phyloP scores from a whole-genome alignment of 2,888 invertebrate genomes.

The Neocrepidodera transversa region DNA sequence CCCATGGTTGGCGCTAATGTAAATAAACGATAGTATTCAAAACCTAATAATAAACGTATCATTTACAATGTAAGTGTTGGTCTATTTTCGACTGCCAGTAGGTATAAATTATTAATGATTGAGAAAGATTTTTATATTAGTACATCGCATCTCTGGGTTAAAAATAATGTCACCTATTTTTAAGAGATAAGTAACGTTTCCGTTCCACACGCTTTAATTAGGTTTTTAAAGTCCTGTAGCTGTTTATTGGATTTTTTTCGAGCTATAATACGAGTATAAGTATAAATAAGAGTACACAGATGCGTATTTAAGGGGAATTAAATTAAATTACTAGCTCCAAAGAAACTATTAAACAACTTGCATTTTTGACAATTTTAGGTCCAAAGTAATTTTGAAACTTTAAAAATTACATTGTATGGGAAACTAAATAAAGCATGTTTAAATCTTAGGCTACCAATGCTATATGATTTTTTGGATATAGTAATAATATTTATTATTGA shows the following conservation, averaged over 20 bases:
- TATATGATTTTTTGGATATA: too few species aligned
- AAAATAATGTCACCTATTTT: constrained; percentile 38
- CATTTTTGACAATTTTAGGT: too few species aligned
- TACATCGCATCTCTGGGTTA: constrained; percentile 29
- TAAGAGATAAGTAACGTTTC: constrained; percentile 31
- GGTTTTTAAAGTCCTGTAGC: constrained; percentile 14
- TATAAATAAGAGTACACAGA: too few species aligned
- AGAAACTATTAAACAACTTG: too few species aligned
- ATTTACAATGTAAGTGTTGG: constrained; percentile 24
- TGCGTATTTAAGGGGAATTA: too few species aligned
- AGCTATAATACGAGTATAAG: too few species aligned
- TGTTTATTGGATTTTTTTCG: neutral
- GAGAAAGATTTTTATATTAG: constrained; percentile 36
- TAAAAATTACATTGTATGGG: too few species aligned
- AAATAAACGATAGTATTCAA: constrained; percentile 12
- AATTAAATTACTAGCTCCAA: too few species aligned
- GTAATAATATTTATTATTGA: too few species aligned
- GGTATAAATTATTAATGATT: constrained; percentile 34
- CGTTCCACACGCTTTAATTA: constrained; percentile 20
- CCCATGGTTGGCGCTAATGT: constrained; percentile 1
- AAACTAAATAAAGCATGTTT: too few species aligned
- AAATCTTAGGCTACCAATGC: too few species aligned
- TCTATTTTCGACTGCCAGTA: constrained; percentile 31
- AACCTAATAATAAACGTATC: constrained; percentile 27
- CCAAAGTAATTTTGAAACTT: too few species aligned